A percentile compares a stretch with the other conserved stretches of the same genome.
phyloP scores from a whole-genome alignment of 2,113 vertebrate genomes.

The Sylvia atricapilla region DNA sequence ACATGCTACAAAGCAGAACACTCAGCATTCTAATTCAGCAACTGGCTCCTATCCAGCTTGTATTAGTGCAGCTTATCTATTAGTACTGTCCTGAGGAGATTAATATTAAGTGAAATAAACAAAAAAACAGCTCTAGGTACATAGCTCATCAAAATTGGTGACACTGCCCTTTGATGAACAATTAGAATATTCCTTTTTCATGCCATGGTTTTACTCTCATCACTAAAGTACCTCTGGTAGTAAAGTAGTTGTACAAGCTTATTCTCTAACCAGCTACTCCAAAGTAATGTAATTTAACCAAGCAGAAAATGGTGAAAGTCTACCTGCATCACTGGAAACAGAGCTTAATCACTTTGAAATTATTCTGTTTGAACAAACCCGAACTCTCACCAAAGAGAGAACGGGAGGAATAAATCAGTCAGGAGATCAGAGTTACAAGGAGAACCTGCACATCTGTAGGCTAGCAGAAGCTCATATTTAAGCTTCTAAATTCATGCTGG shows the following conservation, averaged over 20 bases:
- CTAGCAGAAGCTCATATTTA: background rate
- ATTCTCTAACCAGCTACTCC: background rate
- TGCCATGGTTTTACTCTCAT: background rate
- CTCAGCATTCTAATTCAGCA: background rate
- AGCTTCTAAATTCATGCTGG: background rate
- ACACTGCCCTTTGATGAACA: background rate
- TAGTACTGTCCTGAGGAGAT: background rate
- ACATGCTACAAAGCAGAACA: background rate
- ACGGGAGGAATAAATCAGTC: background rate
- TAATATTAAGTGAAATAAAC: background rate
- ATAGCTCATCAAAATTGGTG: background rate
- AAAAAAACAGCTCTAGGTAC: background rate
- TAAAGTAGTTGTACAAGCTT: background rate
- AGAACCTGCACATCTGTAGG: background rate
- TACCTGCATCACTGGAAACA: background rate
- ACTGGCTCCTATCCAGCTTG: background rate
- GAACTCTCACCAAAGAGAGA: background rate
- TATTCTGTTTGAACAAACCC: background rate
- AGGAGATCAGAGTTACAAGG: background rate
- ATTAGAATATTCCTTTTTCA: background rate
- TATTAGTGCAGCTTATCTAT: background rate
- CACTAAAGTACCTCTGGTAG: background rate
- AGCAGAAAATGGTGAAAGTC: slow-evolving; percentile 32
- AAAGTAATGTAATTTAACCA: slow-evolving; percentile 11
- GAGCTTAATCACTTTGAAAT: slow-evolving; percentile 5